Percentiles rank a stretch among this genome's conserved stretches.
Conservation (phyloP, 2,797 vertebrate species). For the Bradypus variegatus region DNA sequence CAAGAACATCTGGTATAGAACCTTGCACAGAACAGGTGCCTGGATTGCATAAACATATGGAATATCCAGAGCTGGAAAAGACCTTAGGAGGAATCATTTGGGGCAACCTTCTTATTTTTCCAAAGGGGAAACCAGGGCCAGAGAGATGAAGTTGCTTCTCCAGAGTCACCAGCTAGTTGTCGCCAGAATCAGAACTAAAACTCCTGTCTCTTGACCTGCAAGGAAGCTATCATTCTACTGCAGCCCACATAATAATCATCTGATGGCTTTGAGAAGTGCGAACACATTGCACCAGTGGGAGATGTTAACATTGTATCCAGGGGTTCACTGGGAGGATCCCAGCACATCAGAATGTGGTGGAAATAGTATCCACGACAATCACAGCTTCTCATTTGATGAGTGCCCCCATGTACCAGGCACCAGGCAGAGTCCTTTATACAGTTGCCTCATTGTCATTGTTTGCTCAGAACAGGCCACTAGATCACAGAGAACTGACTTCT, state of each 20-base stretch:
- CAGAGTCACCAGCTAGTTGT: background rate
- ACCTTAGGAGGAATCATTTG: background rate
- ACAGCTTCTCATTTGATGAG: background rate
- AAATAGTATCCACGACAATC: background rate
- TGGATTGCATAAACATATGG: background rate
- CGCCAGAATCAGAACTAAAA: background rate
- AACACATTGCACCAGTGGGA: background rate
- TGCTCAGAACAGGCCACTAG: constrained; percentile 35
- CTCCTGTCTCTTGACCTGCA: background rate
- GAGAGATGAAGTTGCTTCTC: background rate
- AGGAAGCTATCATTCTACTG: background rate
- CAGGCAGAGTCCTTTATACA: background rate
- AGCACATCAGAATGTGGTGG: background rate
- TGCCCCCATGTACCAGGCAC: background rate
- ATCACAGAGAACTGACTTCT: constrained; percentile 55
- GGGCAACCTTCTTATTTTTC: background rate
- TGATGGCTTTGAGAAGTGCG: background rate
- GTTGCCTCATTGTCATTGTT: constrained; percentile 22
- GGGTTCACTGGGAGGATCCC: background rate
- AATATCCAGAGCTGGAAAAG: background rate
- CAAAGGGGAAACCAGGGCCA: background rate
- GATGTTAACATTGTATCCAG: background rate
- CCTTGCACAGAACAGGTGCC: background rate
- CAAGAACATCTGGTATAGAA: background rate
- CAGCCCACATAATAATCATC: too few relatives aligned